Base-by-base conservation (phyloP, 1,140 invertebrate genomes). In the Euwallacea similis region DNA sequence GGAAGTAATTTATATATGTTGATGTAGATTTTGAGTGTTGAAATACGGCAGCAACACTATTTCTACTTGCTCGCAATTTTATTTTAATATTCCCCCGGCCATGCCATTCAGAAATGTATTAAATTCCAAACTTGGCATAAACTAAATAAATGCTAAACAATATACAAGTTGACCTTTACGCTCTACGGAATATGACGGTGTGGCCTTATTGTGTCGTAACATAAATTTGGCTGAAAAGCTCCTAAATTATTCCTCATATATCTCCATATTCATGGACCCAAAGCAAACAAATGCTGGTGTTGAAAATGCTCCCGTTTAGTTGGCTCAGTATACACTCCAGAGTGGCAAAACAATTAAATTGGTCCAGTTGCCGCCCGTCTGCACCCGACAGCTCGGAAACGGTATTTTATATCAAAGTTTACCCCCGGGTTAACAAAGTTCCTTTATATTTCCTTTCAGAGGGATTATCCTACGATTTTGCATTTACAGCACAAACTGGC, bases 271-370 rank as follows among this genome's bases (percentile, higher is more conserved):
- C 41, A 33, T 60, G 8, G 16, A 8, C 10, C 10, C 2, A 60
- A 56, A 42, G 42, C 58, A 7, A 60, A 42, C 41, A 60, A 60
- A 60, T 21, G 8, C 8, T 15, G 54, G 41, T 60, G 58, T 42
- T 60, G 58, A 42, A 60, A 60, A 9, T 60, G 42, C 9, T 11
- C 21, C 16, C 21, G 2, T 42, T 11, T 33, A 42, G 41, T 42
- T 33, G 8, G 16, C 42, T 42, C 41, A 60, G 10, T 21, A 16
- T 56, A 56, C 10, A 56, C 54, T 56, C 16, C 11, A 50, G 11
- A 60, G 58, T 42, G 58, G 58, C 58, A 33, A 60, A 60, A 60
- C 58, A 60, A 60, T 60, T 60, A 60, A 60, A 60, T 41, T 33
- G 21, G 58, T 33, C 58, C 58, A 60, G 58, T 56, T 16, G 54